Evolutionary conservation across 2,888 invertebrate genomes (phyloP).

Genomic region (Cataglyphis livida): DNA sequence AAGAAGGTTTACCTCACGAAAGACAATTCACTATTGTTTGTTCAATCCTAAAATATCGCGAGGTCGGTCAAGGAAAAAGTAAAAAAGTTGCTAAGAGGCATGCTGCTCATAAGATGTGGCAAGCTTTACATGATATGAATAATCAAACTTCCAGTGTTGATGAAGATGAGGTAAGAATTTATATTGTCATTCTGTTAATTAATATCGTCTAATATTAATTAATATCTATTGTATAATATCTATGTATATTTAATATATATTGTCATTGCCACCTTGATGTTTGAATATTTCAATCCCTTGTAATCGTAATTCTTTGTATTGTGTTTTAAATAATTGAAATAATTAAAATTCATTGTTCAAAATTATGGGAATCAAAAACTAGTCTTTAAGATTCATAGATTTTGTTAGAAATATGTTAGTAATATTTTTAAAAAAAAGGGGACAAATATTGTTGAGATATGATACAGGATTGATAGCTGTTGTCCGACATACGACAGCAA

Average conservation of each 20-base stretch:
- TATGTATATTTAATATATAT: background rate
- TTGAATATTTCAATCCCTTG: slow-evolving; percentile 12
- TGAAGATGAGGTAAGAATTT: slow-evolving; percentile 89
- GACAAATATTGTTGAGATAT: background rate
- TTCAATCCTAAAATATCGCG: slow-evolving; percentile 93
- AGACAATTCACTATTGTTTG: slow-evolving; percentile 97
- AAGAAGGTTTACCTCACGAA: slow-evolving; percentile 97
- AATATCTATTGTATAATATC: too few species aligned
- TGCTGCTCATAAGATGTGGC: slow-evolving; percentile 98
- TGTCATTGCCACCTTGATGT: background rate
- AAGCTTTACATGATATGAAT: slow-evolving; percentile 91
- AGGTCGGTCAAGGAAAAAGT: slow-evolving; percentile 96
- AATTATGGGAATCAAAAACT: background rate
- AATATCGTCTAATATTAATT: too few species aligned
- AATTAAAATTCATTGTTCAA: background rate
- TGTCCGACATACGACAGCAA: background rate
- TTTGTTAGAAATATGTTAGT: background rate
- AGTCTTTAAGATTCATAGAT: background rate
- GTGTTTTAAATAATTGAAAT: background rate
- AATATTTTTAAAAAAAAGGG: background rate
- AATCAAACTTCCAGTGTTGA: slow-evolving; percentile 90
- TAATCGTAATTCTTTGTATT: background rate
- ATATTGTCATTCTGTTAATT: background rate
- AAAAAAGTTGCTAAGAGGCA: slow-evolving; percentile 99
- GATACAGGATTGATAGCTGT: background rate